A percentile compares a stretch with the other conserved stretches of the same genome.
These are phyloP conservation scores for Tichodroma muraria DNA, from an alignment of 2,113 vertebrate species.

Conservation along the genomic window DNA sequence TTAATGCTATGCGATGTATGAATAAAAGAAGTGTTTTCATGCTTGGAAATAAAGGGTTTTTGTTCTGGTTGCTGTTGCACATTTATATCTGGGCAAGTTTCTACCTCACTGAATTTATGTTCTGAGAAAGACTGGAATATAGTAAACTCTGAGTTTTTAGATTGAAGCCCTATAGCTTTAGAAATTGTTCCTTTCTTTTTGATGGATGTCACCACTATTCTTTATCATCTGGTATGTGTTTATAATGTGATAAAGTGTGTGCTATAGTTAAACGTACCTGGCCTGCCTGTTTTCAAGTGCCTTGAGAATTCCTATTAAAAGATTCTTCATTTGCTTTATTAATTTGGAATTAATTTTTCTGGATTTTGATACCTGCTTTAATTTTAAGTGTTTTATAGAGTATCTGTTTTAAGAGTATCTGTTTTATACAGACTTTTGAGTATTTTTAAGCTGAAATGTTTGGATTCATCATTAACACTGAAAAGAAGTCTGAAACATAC, in stretches of 20 bases:
- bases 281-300: background rate
- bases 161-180: background rate
- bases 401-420: no score
- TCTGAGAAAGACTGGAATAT: background rate
- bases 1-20: background rate
- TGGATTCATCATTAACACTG: background rate
- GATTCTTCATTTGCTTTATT: background rate
- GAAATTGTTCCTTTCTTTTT: conserved; percentile 7
- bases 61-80: background rate
- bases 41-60: background rate
- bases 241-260: background rate
- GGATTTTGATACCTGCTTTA: background rate
- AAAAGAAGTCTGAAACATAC: background rate
- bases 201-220: background rate
- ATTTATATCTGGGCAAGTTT: background rate
- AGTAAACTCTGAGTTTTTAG: background rate
- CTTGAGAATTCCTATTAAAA: background rate
- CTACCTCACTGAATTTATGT: background rate
- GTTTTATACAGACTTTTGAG: background rate
- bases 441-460: background rate
- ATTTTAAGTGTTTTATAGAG: background rate
- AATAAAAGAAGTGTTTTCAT: background rate
- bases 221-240: background rate
- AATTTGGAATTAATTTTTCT: background rate
- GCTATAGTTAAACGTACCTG: background rate